Evolutionary conservation across 2,888 invertebrate genomes (phyloP).

Genomic region (Scelioninae gen. 1): DNA sequence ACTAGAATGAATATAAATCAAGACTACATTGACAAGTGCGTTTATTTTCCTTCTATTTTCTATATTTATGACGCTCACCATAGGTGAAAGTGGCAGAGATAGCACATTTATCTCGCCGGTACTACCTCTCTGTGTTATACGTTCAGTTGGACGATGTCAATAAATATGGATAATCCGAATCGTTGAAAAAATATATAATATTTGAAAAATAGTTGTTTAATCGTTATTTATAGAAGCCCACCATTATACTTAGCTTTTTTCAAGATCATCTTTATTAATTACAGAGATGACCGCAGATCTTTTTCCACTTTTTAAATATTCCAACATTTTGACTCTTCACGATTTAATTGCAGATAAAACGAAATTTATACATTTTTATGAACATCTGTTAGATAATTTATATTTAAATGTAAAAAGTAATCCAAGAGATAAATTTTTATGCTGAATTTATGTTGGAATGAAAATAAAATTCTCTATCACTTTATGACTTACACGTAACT

Average conservation of each 20-base stretch:
- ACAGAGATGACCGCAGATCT: not conserved
- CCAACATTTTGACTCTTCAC: too few species aligned
- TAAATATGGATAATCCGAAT: conserved; percentile 67
- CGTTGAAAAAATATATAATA: conserved; percentile 56
- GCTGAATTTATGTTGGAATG: too few species aligned
- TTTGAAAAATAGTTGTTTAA: conserved; percentile 40
- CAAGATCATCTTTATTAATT: conserved; percentile 1
- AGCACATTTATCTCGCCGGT: conserved; percentile 66
- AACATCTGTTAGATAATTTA: too few species aligned
- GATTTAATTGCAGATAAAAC: too few species aligned
- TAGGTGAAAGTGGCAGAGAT: conserved; percentile 70
- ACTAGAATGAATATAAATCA: conserved; percentile 69
- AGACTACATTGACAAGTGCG: conserved; percentile 67
- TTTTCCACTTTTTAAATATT: not conserved
- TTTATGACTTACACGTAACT: too few species aligned
- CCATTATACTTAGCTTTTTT: conserved; percentile 12
- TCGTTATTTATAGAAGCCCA: conserved; percentile 23
- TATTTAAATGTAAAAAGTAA: too few species aligned
- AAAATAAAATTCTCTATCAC: too few species aligned
- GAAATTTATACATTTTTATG: too few species aligned
- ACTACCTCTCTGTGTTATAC: conserved; percentile 47
- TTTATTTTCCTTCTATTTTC: conserved; percentile 68
- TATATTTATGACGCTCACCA: conserved; percentile 67
- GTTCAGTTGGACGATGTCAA: conserved; percentile 63
- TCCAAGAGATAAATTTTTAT: too few species aligned